Conservation (phyloP, 1,140 invertebrate genomes). For the Scaptodrosophila lebanonensis region DNA sequence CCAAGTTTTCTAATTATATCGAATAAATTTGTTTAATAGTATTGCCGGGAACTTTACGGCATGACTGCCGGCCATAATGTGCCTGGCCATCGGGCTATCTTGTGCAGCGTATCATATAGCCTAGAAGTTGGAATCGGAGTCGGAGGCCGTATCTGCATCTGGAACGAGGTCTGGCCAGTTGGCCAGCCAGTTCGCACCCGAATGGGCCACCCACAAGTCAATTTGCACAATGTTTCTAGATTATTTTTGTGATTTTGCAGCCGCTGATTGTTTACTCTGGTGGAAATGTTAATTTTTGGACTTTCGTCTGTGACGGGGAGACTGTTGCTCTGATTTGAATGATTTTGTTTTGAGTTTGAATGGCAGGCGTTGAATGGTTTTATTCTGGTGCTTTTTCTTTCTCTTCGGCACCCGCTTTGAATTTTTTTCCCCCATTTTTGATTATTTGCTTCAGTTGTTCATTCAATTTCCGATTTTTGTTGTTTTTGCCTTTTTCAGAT, state of each 20-base stretch:
- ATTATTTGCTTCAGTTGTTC: slow-evolving; percentile 66
- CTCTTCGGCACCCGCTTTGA: slow-evolving; percentile 9
- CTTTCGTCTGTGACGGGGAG: slow-evolving; percentile 60
- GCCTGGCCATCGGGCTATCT: not conserved
- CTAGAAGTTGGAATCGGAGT: too few relatives aligned
- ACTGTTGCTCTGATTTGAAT: slow-evolving; percentile 51
- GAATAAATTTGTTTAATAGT: slow-evolving; percentile 75
- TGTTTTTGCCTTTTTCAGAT: slow-evolving; percentile 30
- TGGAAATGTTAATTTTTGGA: slow-evolving; percentile 73
- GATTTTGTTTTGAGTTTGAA: slow-evolving; percentile 45
- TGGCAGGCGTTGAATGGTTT: slow-evolving; percentile 33
- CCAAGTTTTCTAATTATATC: slow-evolving; percentile 76
- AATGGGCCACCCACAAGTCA: slow-evolving; percentile 40
- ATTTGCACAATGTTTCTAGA: slow-evolving; percentile 59
- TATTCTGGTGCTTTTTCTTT: slow-evolving; percentile 25
- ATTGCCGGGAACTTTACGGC: slow-evolving; percentile 34
- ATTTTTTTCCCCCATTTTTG: slow-evolving; percentile 44
- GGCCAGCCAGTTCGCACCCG: too few relatives aligned
- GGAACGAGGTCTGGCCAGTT: too few relatives aligned
- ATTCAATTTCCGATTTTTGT: slow-evolving; percentile 62
- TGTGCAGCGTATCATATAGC: slow-evolving; percentile 1
- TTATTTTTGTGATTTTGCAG: slow-evolving; percentile 47
- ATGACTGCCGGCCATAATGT: slow-evolving; percentile 21
- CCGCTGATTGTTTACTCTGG: slow-evolving; percentile 61
- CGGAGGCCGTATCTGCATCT: not conserved